Evolutionary conservation across 2,797 vertebrate species (phyloP).

Genomic region (Scleropages formosus): DNA sequence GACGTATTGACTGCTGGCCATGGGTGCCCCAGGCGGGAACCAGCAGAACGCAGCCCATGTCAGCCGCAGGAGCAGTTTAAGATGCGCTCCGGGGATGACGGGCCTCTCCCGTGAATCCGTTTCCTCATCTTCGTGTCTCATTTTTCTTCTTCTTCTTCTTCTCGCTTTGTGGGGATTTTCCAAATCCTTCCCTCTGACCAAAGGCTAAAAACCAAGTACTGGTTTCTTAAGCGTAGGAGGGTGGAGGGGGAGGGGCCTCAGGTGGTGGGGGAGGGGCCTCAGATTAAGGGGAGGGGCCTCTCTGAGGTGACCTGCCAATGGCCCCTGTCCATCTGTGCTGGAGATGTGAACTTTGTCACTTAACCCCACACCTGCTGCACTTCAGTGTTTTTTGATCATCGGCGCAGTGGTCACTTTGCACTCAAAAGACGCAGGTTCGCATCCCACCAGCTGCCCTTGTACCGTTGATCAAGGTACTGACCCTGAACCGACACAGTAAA

Average conservation of each 20-base stretch:
- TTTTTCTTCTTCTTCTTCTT: not conserved
- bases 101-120: not conserved
- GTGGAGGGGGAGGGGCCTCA: no score
- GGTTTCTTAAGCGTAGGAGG: constrained; percentile 11
- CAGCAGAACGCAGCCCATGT: not conserved
- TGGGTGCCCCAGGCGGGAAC: not conserved
- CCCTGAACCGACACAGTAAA: no score
- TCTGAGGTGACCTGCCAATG: not conserved
- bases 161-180: constrained; percentile 5
- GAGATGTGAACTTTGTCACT: no score
- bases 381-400: no score
- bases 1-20: no score
- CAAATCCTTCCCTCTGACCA: constrained; percentile 17
- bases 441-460: no score
- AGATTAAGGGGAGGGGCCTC: not conserved
- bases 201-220: constrained; percentile 16
- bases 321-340: not conserved
- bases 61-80: not conserved
- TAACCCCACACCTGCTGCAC: not conserved
- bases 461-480: no score
- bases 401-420: no score
- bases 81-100: not conserved
- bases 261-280: not conserved
- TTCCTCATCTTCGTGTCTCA: not conserved
- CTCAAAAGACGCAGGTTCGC: no score